Conservation (phyloP, 2,797 vertebrate species). For the Arremon aurantiirostris region DNA sequence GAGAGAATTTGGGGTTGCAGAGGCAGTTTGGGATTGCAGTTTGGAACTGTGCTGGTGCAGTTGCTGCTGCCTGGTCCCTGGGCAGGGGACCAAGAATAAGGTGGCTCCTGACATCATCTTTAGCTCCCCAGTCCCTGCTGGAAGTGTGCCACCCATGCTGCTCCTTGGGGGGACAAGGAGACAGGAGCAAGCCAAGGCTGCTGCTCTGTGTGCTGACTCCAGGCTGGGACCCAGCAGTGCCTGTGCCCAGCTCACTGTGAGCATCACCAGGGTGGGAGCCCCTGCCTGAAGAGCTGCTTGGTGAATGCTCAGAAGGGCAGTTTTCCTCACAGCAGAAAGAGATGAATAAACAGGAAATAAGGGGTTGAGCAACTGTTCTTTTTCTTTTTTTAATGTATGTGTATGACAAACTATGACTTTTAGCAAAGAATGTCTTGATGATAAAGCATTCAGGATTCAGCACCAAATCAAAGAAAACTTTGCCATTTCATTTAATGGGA, state of each 20-base stretch:
- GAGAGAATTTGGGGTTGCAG: no score
- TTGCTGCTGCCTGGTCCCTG: neutral
- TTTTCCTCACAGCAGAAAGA: neutral
- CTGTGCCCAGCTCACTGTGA: neutral
- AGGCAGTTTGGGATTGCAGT: no score
- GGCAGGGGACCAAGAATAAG: fast-evolving
- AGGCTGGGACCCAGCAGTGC: neutral
- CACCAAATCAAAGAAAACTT: neutral
- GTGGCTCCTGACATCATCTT: neutral
- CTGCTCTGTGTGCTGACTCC: conserved; percentile 43
- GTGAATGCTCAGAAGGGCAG: neutral
- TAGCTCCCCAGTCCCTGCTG: neutral
- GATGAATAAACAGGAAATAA: neutral
- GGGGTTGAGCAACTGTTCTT: neutral
- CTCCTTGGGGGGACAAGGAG: neutral
- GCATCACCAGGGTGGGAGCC: neutral
- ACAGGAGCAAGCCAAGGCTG: neutral
- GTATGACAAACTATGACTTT: neutral
- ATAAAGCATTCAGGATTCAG: neutral
- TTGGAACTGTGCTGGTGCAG: fast-evolving
- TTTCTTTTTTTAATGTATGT: neutral
- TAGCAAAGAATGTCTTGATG: neutral
- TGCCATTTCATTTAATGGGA: neutral
- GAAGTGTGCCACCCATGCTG: fast-evolving
- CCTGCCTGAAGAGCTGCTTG: neutral